A percentile compares a stretch with the other conserved stretches of the same genome.
Evolutionary conservation across 2,113 vertebrate species (phyloP).

Genomic region (Sakesphorus luctuosus): DNA sequence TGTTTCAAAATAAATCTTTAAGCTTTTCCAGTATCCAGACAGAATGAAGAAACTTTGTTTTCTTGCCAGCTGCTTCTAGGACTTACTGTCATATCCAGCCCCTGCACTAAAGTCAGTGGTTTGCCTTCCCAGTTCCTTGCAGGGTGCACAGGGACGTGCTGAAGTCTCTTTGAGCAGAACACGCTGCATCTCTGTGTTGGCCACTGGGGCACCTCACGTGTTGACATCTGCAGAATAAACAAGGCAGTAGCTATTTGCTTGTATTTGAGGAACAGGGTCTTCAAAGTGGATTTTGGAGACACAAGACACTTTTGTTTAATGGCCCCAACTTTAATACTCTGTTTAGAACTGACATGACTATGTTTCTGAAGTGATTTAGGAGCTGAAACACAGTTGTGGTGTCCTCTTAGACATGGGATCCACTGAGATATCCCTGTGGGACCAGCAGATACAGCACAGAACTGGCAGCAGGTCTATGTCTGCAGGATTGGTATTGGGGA

Average conservation of each 20-base stretch:
- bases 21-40: background rate
- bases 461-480: background rate
- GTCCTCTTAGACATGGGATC: accelerated
- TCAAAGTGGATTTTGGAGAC: background rate
- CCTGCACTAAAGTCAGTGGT: background rate
- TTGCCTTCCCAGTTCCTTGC: background rate
- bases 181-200: background rate
- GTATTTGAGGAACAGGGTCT: background rate
- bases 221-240: background rate
- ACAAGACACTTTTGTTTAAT: background rate
- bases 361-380: background rate
- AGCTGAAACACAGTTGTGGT: background rate
- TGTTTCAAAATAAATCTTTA: background rate
- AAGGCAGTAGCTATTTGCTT: background rate
- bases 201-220: accelerated
- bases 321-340: background rate
- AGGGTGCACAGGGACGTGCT: background rate
- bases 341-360: slow-evolving; percentile 1
- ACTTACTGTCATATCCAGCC: background rate
- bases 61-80: background rate
- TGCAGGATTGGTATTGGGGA: accelerated
- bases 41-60: too few relatives aligned
- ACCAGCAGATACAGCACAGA: background rate
- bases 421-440: accelerated
- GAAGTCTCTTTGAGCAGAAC: background rate